Evolutionary conservation across 2,888 invertebrate genomes (phyloP), one percentile per base, ranked within the genome.

Genomic region (Metellina segmentata): DNA sequence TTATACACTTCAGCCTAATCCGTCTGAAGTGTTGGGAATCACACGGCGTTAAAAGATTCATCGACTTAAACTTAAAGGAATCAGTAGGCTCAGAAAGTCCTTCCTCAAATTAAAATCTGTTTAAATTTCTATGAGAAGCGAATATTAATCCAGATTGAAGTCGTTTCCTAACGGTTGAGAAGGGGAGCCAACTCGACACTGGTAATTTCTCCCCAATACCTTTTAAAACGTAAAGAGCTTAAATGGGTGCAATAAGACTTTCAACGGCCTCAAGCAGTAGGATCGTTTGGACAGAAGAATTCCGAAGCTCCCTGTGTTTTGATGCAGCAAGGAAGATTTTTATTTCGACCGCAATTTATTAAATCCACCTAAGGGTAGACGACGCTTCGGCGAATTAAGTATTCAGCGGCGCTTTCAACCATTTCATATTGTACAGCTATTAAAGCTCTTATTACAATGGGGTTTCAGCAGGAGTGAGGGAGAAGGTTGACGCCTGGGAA

Each of bases 401-500:
- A 51, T 51, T 19, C 77, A 77, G 51, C 9, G 7, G 19, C 11
- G 51, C 51, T 77, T 77, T 77, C 8, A 77, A 19, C 77, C 52
- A 77, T 77, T 77, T 77, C 77, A 19, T 77, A 51, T n/a, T 51
- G 19, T 51, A 11, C 19, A 9, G 9, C 51, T 19, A 77, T 51
- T 77, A 77, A 77, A 77, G 77, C 49, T 77, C 51, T 51, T 51
- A 77, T 77, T 51, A 77, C 77, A 77, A 77, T 51, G 77, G 7
- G 34, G 34, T 11, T 72, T 72, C 19, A 20, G 11, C 13, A 20
- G 75, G 75, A 75, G 51, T 16, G 51, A 6, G 51, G 51, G 16
- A 77, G 34, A 4, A 4, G 77, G 8, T 77, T 77, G 77, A 52
- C 34, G 34, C 34, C 77, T 77, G 49, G 77, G 52, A 77, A 19